Conservation (phyloP, 2,797 vertebrate genomes). For the Zenarchopterus dispar region DNA sequence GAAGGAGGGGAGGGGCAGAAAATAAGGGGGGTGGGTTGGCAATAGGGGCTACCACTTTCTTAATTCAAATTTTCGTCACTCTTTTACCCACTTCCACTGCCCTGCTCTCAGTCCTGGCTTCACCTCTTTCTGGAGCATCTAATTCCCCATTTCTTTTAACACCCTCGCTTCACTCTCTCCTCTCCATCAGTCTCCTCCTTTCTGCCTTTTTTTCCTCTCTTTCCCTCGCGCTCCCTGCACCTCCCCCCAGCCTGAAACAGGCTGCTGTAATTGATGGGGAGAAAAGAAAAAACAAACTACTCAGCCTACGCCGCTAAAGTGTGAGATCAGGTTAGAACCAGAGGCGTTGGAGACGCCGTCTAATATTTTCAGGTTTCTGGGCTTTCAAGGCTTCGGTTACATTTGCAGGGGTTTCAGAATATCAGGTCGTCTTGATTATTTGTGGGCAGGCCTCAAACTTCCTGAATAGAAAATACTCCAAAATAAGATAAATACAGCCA, state of each 20-base stretch:
- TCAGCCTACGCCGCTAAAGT: constrained; percentile 66
- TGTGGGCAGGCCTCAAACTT: constrained; percentile 40
- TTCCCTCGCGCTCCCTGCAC: constrained; percentile 42
- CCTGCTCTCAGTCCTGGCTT: constrained; percentile 26
- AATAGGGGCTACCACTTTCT: constrained; percentile 54
- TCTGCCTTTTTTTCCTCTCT: constrained; percentile 21
- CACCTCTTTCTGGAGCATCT: constrained; percentile 19
- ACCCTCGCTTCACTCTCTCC: constrained; percentile 25
- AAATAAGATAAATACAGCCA: not conserved
- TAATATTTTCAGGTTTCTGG: constrained; percentile 58
- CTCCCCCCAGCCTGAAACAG: constrained; percentile 65
- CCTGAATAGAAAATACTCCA: constrained; percentile 30
- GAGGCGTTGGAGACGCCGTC: constrained; percentile 53
- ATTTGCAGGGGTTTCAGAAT: constrained; percentile 42
- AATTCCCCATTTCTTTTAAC: constrained; percentile 15
- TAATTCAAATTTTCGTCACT: constrained; percentile 50
- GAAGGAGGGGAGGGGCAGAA: constrained; percentile 13
- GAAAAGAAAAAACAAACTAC: constrained; percentile 78
- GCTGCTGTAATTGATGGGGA: constrained; percentile 77
- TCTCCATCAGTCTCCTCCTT: not conserved
- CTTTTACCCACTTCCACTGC: constrained; percentile 38
- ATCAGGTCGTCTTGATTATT: constrained; percentile 60
- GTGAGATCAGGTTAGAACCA: constrained; percentile 77
- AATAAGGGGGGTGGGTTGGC: constrained; percentile 28
- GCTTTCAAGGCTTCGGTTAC: constrained; percentile 72